These are phyloP conservation scores for Trilocha varians DNA, from an alignment of 2,888 invertebrate genomes.

Conservation along the genomic window DNA sequence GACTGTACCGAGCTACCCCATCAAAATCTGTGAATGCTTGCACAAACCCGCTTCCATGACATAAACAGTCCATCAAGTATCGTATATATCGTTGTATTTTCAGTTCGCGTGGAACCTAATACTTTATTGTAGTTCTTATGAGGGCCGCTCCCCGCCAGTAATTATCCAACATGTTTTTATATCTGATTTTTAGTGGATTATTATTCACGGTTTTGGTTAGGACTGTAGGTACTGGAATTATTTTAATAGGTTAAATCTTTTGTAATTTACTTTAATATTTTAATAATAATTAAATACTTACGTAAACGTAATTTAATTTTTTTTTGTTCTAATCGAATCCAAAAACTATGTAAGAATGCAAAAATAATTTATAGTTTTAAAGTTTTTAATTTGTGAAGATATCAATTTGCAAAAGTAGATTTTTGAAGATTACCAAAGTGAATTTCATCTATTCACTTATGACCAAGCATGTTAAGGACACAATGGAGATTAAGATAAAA, in stretches of 20 bases:
- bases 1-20: constrained; percentile 60
- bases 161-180: constrained; percentile 72
- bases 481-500: too few species aligned
- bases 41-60: constrained; percentile 73
- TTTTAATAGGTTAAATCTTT: background rate
- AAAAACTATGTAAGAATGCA: too few species aligned
- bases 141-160: constrained; percentile 58
- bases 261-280: background rate
- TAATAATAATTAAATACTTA: too few species aligned
- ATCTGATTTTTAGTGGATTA: constrained; percentile 66
- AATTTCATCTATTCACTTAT: too few species aligned
- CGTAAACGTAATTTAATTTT: too few species aligned
- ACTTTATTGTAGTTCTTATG: constrained; percentile 53
- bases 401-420: too few species aligned
- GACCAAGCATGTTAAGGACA: too few species aligned
- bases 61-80: constrained; percentile 64
- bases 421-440: too few species aligned
- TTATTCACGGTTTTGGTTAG: constrained; percentile 60
- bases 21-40: constrained; percentile 74
- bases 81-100: constrained; percentile 37
- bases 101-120: constrained; percentile 26
- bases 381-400: too few species aligned
- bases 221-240: constrained; percentile 14
- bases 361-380: too few species aligned
- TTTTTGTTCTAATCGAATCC: too few species aligned